These are phyloP conservation scores for Drosophila nannoptera DNA, from an alignment of 1,140 invertebrate genomes.

Conservation along the genomic window DNA sequence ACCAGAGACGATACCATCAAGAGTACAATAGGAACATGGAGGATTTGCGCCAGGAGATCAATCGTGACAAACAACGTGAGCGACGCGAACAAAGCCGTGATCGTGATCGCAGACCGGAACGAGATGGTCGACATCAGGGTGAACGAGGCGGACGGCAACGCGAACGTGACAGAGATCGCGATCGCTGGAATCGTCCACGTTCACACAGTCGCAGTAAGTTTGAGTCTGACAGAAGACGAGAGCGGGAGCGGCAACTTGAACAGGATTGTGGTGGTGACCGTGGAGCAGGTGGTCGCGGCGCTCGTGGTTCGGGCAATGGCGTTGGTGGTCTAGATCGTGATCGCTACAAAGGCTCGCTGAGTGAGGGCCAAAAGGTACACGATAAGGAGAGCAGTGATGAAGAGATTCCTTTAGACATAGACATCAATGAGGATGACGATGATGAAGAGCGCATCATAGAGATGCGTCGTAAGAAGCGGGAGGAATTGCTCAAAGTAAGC, in stretches of 20 bases:
- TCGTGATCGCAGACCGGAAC: slow-evolving; percentile 47
- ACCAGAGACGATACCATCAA: slow-evolving; percentile 76
- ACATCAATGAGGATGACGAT: slow-evolving; percentile 94
- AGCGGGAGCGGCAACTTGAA: slow-evolving; percentile 61
- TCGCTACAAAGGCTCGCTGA: slow-evolving; percentile 85
- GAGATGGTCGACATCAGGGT: slow-evolving; percentile 38
- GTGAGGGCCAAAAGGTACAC: slow-evolving; percentile 86
- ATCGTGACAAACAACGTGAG: slow-evolving; percentile 75
- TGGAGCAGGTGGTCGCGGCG: slow-evolving; percentile 58
- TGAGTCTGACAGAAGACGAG: slow-evolving; percentile 69
- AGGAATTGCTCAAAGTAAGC: slow-evolving; percentile 90
- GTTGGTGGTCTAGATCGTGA: slow-evolving; percentile 62
- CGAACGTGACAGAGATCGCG: slow-evolving; percentile 56
- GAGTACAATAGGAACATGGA: slow-evolving; percentile 75
- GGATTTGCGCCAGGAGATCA: slow-evolving; percentile 75
- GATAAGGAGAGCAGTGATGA: slow-evolving; percentile 83
- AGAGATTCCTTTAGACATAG: slow-evolving; percentile 83
- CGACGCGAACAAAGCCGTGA: slow-evolving; percentile 62
- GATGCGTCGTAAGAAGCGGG: slow-evolving; percentile 90
- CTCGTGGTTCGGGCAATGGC: slow-evolving; percentile 66
- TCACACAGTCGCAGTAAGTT: slow-evolving; percentile 76
- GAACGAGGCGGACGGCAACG: slow-evolving; percentile 12
- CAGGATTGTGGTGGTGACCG: slow-evolving; percentile 45
- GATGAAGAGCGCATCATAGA: slow-evolving; percentile 97
- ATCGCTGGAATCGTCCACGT: slow-evolving; percentile 65